Evolutionary conservation across 2,888 invertebrate genomes (phyloP), one percentile per base, ranked within the genome.

Genomic region (Epirrhoe tristata): DNA sequence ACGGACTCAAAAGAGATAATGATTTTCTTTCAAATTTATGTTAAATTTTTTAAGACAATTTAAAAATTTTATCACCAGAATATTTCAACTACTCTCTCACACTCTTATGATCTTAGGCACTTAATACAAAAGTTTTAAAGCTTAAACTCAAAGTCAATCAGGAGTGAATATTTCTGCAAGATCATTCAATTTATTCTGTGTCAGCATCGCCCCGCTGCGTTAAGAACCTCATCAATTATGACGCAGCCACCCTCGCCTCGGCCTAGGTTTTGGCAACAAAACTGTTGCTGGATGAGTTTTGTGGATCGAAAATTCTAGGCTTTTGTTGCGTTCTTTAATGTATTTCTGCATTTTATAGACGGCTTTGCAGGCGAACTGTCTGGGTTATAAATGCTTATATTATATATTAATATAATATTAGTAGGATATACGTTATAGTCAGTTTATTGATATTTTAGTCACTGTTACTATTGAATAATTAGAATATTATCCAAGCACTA

Each of bases 161-260:
- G 1, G 1, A 63, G 54, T 63, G 58, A 63, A 63, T 59, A 16
- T 58, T 56, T 17, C 32, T 53, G 5, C 14, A 48, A 4, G 31
- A 10, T 48, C 24, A 32, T 62, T 16, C 24, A 14, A 24, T 12
- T 55, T 31, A 12, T 46, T 63, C 67, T 63, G 56, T 63, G 67
- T 8, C 59, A 59, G 51, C 24, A 65, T 87, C 82, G 82, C 91
- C 90, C 92, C 86, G 90, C 91, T 87, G 93, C 85, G 93, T 90
- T 90, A 93, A 93, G 92, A 93, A 89, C 88, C 88, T 90, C 93
- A 93, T 93, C 91, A 90, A 93, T 93, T 93, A 93, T 89, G 88
- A 88, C 83, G 81, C 81, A 90, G 84, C 87, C 86, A 84, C 90
- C 90, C 90, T 87, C 72, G 66, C 66, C 62, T 68, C 63, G 66